Base-by-base conservation (phyloP, 2,113 vertebrate genomes). In the Clarias macrocephalus region DNA sequence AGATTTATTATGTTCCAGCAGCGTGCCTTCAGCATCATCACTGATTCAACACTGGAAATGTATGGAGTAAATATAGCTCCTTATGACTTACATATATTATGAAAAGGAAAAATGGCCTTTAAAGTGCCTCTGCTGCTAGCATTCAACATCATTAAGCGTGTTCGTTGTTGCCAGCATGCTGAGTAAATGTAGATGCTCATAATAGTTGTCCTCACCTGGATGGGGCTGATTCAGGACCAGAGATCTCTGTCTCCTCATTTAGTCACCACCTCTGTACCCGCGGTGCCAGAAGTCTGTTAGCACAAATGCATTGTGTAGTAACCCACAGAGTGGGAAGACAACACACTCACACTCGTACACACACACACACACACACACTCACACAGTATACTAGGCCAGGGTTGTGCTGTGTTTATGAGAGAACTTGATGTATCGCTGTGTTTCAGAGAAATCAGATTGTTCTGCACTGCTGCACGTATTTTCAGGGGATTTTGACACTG, bases 311-410 rank as follows among this genome's bases (percentile, higher is more conserved):
- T 87, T 42, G 30, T 82, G 80, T 65, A 72, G 68, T 56, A 82
- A 75, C 33, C 23, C 79, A 83, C 85, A 21, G n/a, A n/a, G 63
- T 77, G 56, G 9, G 18, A n/a, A 85, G 60, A 77, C 80, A 88
- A 86, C 80, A 86, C 80, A 87, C 70, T 62, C 63, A 56, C n/a
- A 73, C n/a, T 86, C 87, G 77, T 90, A 15, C n/a, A 23, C 21
- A 37, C 82, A 37, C 15, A 87, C 70, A 15, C n/a, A 23, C 21
- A 37, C 82, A 37, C 15, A 87, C 70, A 88, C 73, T 68, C 70
- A 66, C 9, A 56, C 48, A 83, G 33, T 25, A 62, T 63, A n/a
- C 62, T 28, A 68, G 8, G 12, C n/a, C 37, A 59, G 54, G n/a
- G 48, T 30, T 54, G 52, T 72, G 66, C 56, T 54, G 52, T 72